phyloP scores from a whole-genome alignment of 2,888 invertebrate genomes.

The Venusia cambrica region DNA sequence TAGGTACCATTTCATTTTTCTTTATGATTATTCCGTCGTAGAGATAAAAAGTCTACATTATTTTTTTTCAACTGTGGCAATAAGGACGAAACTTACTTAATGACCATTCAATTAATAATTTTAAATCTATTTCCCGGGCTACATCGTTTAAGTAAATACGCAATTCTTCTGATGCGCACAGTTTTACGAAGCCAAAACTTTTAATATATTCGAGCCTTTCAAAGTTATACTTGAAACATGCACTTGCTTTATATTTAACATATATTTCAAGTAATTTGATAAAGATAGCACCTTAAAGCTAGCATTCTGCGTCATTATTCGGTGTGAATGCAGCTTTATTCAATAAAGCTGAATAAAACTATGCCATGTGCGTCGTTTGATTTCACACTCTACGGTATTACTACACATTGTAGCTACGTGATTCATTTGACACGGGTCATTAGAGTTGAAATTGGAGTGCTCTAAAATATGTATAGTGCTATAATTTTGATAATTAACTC shows the following conservation, averaged over 20 bases:
- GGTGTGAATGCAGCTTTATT: conserved; percentile 16
- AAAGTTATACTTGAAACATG: conserved; percentile 4
- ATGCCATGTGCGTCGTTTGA: conserved; percentile 17
- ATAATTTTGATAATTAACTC: too few species aligned
- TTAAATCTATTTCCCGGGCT: conserved; percentile 58
- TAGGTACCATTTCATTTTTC: too few species aligned
- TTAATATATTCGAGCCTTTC: conserved; percentile 12
- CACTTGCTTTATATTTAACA: conserved; percentile 2
- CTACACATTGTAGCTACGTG: conserved; percentile 11
- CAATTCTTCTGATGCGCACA: conserved; percentile 47
- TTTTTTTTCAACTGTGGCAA: conserved; percentile 6
- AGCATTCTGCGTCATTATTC: conserved; percentile 2
- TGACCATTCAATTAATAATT: conserved; percentile 55
- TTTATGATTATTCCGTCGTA: too few species aligned
- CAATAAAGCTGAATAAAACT: conserved; percentile 26
- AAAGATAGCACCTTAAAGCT: conserved; percentile 14
- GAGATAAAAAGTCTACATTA: too few species aligned
- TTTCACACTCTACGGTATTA: conserved; percentile 19
- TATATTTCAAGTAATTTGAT: not conserved
- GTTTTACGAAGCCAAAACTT: conserved; percentile 46
- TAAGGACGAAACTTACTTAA: conserved; percentile 39
- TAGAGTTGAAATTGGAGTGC: conserved; percentile 11
- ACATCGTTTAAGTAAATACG: conserved; percentile 46
- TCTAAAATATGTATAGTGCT: not conserved
- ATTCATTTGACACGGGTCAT: conserved; percentile 5